A percentile compares a stretch with the other conserved stretches of the same genome.
Conservation (phyloP, 1,140 invertebrate species). For the Grapholita molesta region DNA sequence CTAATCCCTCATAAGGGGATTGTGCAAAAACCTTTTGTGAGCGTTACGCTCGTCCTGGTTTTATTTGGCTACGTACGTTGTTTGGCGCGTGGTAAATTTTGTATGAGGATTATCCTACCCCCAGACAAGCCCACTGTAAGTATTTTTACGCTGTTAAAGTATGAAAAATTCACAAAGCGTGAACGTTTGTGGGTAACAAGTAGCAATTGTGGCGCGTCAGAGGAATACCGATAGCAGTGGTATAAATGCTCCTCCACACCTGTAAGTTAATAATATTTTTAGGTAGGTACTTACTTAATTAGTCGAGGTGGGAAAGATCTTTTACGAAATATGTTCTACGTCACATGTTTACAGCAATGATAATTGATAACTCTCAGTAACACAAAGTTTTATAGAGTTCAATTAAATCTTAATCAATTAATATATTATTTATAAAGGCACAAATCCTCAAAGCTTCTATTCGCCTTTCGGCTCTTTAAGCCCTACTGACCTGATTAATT, state of each 20-base stretch:
- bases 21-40: slow-evolving; percentile 4
- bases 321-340: no score
- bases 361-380: no score
- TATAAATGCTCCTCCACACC: no score
- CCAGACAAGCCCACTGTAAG: not conserved
- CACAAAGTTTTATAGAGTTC: no score
- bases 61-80: slow-evolving; percentile 11
- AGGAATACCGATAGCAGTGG: no score
- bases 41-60: not conserved
- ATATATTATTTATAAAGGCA: not conserved
- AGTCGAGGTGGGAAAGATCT: no score
- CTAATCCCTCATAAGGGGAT: slow-evolving; percentile 15
- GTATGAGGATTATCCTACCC: slow-evolving; percentile 3
- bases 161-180: not conserved
- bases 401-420: not conserved
- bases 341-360: no score
- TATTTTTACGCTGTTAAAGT: not conserved
- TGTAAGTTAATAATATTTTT: no score
- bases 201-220: no score
- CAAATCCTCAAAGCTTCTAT: not conserved
- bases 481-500: not conserved
- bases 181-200: not conserved
- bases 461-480: not conserved
- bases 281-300: no score
- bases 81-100: slow-evolving; percentile 8